Evolutionary conservation across 2,888 invertebrate species (phyloP), one percentile per base, ranked within the genome.

Genomic region (Automeris io): DNA sequence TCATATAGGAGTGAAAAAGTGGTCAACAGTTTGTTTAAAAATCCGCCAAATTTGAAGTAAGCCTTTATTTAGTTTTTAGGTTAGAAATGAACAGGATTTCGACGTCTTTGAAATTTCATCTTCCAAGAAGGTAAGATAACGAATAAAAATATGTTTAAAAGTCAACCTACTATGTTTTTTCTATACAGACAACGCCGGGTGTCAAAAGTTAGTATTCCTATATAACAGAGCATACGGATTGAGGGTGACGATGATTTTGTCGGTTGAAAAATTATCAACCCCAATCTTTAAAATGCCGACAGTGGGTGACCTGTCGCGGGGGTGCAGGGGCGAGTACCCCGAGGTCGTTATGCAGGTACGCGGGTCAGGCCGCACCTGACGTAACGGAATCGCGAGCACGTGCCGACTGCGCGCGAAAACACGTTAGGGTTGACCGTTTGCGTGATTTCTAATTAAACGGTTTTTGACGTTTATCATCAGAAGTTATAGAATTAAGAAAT

Each of bases 351-450:
- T 39, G 39, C 40, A 44, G 46, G 42, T 19, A 8, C 5, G 18
- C 42, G 40, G 41, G 39, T 34, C 36, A 41, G 46, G 47, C 45
- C 32, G 41, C 57, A 80, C 81, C 79, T 80, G 81, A 79, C 74
- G 71, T 72, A 75, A 73, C 79, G 76, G 78, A 70, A 65, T 57
- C 60, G 50, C 37, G 57, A 67, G 70, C 80, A 67, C 73, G 77
- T 69, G 76, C 62, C 53, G 37, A 12, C 33, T 63, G 65, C 63
- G 59, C 70, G 70, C 67, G 69, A 57, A 65, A 57, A 62, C 35
- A 40, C 37, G 37, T 37, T 37, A 37, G 41, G 41, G 34, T 22
- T 39, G 46, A 19, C 47, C 19, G 49, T 51, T 47, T 22, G 26
- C 16, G 37, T 23, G 22, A 18, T 19, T 29, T 31, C 8, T n/a